Evolutionary conservation across 2,113 vertebrate species (phyloP), one percentile per base, ranked within the genome.

Genomic region (Hemicordylus capensis): DNA sequence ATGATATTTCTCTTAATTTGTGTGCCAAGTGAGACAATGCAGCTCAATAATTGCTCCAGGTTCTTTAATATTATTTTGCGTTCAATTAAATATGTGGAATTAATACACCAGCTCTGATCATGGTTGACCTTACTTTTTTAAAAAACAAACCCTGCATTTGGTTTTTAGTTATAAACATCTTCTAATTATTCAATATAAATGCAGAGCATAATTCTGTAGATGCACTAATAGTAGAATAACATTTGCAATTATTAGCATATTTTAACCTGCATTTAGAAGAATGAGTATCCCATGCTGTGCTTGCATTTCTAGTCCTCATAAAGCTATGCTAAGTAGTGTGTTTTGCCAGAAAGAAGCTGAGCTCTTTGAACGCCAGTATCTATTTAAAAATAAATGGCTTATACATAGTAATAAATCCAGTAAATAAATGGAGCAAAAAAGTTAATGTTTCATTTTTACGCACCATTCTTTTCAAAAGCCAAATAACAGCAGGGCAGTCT

Each of bases 161-260:
- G 37, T 89, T 88, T 31, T 61, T 80, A 83, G 56, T 90, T 88
- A 63, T 61, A 83, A 89, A 78, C 3, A 42, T 34, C 20, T 85
- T 89, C 28, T 89, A 89, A 86, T 83, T 91, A 79, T 80, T 42
- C 86, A 58, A 86, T 84, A 84, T 61, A 89, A 90, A 90, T 86
- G 34, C 61, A 87, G 87, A 84, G 72, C 79, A 0, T 54, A 85
- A 86, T 87, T 89, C 26, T 9, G 67, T 66, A 87, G 61, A 81
- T 87, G 39, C 44, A 83, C 5, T 81, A 81, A 78, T 39, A 89
- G 39, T 75, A 83, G 39, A 92, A 91, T 91, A 89, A 73, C 2
- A 82, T 88, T 93, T 89, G 54, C 85, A 91, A 91, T 46, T 66
- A 87, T 90, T 89, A 86, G 3, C 74, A 89, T 85, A 87, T 87